Conservation (phyloP, 1,140 invertebrate genomes). For the Penaeus japonicus region DNA sequence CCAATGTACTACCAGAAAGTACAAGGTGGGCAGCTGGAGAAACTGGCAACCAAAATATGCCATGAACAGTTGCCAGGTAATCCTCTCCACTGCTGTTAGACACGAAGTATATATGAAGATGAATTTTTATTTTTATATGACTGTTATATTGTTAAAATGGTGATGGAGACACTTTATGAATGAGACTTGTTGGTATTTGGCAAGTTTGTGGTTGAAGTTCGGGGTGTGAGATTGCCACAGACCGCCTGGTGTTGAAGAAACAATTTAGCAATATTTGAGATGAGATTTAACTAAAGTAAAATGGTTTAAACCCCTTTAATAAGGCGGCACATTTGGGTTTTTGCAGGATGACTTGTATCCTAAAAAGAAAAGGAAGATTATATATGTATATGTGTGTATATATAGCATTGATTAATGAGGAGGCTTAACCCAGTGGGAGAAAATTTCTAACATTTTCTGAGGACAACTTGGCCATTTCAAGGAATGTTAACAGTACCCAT, state of each 20-base stretch:
- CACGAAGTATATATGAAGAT: conserved; percentile 54
- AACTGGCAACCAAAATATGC: not conserved
- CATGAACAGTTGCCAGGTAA: conserved; percentile 24
- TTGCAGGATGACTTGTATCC: not conserved
- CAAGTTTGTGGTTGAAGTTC: conserved; percentile 43
- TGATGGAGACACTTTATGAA: conserved; percentile 41
- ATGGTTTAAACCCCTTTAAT: not conserved
- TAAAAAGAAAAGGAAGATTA: no score
- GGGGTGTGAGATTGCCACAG: conserved; percentile 44
- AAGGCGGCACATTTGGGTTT: not conserved
- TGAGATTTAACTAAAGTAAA: conserved; percentile 16
- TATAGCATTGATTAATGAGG: no score
- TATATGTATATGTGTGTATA: no score
- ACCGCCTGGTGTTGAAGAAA: conserved; percentile 19
- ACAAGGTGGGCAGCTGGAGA: conserved; percentile 53
- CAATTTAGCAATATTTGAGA: not conserved
- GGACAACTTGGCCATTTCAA: no score
- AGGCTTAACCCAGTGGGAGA: no score
- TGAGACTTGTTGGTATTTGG: conserved; percentile 47
- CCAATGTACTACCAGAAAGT: conserved; percentile 50
- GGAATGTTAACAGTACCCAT: no score
- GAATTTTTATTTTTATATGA: conserved; percentile 57
- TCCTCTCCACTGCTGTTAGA: conserved; percentile 49
- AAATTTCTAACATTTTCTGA: no score
- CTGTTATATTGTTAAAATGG: conserved; percentile 56